phyloP scores from a whole-genome alignment of 1,140 invertebrate species.

The Bathynomus jamesi region DNA sequence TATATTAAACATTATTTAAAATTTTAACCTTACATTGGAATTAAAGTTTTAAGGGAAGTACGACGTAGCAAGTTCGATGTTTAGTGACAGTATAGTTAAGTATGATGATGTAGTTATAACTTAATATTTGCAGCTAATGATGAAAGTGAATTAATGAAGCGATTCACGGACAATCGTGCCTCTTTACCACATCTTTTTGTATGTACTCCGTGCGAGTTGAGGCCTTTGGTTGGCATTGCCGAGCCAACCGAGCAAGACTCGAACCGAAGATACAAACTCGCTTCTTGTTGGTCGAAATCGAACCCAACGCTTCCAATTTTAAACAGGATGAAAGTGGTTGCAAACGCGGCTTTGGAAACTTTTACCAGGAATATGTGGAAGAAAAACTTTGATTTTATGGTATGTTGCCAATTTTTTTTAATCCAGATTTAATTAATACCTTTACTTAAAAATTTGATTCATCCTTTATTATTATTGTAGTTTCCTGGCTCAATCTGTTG shows the following conservation, averaged over 20 bases:
- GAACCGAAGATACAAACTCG: conserved; percentile 41
- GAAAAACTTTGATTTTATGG: conserved; percentile 10
- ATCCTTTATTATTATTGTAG: no score
- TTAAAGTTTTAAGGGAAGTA: no score
- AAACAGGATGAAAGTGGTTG: conserved; percentile 57
- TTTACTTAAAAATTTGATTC: no score
- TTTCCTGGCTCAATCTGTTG: no score
- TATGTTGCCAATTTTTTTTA: conserved; percentile 41
- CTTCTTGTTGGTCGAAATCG: conserved; percentile 57
- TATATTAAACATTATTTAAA: no score
- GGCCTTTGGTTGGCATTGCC: not conserved
- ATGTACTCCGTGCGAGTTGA: conserved; percentile 63
- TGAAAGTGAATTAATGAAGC: conserved; percentile 59
- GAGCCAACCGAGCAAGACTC: not conserved
- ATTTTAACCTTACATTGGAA: no score
- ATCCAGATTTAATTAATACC: not conserved
- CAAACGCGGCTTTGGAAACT: conserved; percentile 54
- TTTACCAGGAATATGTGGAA: conserved; percentile 45
- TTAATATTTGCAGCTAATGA: conserved; percentile 55
- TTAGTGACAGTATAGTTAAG: not conserved
- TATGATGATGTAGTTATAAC: conserved; percentile 11
- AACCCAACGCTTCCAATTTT: conserved; percentile 56
- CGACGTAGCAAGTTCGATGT: no score
- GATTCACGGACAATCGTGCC: conserved; percentile 54
- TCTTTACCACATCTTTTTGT: conserved; percentile 62